Percentiles rank a stretch among this genome's conserved stretches.
Evolutionary conservation across 1,140 invertebrate genomes (phyloP).

Genomic region (Matsumurasca onukii): DNA sequence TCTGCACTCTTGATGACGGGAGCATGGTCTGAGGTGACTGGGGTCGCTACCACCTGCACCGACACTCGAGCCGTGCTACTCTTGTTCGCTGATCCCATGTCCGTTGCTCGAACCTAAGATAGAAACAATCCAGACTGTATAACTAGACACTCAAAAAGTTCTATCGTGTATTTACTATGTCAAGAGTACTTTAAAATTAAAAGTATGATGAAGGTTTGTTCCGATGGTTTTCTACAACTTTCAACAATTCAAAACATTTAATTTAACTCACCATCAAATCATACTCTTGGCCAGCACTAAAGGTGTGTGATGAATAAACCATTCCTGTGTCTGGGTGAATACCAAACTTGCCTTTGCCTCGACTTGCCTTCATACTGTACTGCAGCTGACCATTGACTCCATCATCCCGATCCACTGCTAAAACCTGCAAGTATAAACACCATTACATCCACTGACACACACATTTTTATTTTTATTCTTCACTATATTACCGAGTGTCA

Average conservation of each 20-base stretch:
- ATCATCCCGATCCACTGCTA: constrained; percentile 80
- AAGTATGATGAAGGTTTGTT: no score
- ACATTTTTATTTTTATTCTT: no score
- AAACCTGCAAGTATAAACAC: constrained; percentile 59
- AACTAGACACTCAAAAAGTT: no score
- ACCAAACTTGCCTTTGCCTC: constrained; percentile 71
- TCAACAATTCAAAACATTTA: no score
- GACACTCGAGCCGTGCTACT: constrained; percentile 69
- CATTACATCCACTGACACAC: no score
- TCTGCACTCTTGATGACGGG: constrained; percentile 64
- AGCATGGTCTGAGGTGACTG: constrained; percentile 59
- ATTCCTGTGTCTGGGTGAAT: constrained; percentile 79
- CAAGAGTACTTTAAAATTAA: no score
- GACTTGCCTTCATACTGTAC: constrained; percentile 76
- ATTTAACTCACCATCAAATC: constrained; percentile 76
- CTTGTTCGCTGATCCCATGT: constrained; percentile 69
- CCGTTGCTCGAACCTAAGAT: constrained; percentile 73
- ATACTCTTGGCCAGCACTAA: constrained; percentile 73
- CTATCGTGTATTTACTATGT: no score
- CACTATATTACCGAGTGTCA: no score
- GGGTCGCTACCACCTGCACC: constrained; percentile 61
- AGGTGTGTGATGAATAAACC: constrained; percentile 67
- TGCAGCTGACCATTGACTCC: constrained; percentile 78
- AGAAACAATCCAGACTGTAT: no score
- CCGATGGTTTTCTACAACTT: no score